Evolutionary conservation across 92 coral and sea anemone genomes (phyloP).

Genomic region (Epizoanthus scotinus): DNA sequence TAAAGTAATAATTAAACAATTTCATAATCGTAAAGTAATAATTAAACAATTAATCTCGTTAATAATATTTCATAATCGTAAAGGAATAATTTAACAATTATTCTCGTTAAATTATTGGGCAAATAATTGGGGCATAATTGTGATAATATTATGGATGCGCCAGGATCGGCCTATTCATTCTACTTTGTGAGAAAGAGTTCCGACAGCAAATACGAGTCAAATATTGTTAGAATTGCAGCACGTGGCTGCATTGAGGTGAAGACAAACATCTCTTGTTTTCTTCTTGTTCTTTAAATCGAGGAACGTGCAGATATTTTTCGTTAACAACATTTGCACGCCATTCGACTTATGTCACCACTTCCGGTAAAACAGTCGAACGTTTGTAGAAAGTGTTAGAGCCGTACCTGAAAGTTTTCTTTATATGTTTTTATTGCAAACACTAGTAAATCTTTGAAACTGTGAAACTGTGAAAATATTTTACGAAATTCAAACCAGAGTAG

Average conservation of each 20-base stretch:
- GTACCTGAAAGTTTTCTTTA: background rate
- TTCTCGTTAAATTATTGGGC: too few species aligned
- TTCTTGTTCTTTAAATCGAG: background rate
- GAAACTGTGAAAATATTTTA: background rate
- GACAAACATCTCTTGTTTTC: background rate
- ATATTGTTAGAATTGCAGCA: background rate
- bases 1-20: too few species aligned
- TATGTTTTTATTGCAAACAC: background rate
- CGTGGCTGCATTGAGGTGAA: background rate
- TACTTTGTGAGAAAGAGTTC: too few species aligned
- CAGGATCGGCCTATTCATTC: too few species aligned
- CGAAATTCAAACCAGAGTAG: background rate
- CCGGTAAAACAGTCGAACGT: constrained; percentile 18
- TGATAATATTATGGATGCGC: too few species aligned
- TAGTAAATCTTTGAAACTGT: background rate
- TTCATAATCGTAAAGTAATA: too few species aligned
- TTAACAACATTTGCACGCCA: background rate
- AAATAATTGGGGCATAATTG: too few species aligned
- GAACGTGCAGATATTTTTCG: constrained; percentile 21
- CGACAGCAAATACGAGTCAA: too few species aligned
- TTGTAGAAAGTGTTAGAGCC: background rate
- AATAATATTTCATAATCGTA: too few species aligned
- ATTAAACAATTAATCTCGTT: too few species aligned
- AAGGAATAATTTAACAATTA: too few species aligned
- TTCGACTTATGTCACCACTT: constrained; percentile 21